phyloP scores from a whole-genome alignment of 2,113 vertebrate species.

The Numenius arquata region DNA sequence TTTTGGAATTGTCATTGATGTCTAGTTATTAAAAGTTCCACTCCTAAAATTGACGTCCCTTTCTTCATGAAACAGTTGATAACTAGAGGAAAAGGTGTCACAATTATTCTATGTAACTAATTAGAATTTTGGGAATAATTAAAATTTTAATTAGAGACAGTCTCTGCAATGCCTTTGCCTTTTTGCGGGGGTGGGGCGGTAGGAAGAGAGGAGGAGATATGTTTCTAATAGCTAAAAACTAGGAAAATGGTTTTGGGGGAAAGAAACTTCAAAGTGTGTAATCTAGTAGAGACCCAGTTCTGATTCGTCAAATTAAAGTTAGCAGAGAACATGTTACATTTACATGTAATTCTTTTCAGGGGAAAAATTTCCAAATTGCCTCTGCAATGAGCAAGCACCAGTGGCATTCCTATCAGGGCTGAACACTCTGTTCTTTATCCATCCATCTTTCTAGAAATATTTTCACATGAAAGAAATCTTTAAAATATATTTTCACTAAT shows the following conservation, averaged over 20 bases:
- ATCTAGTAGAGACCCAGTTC: not conserved
- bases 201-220: accelerated
- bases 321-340: not conserved
- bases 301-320: not conserved
- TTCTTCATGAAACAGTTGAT: not conserved
- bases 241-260: not conserved
- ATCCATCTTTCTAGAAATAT: not conserved
- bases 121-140: not conserved
- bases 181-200: not conserved
- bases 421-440: not conserved
- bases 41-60: not conserved
- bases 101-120: not conserved
- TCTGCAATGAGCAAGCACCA: not conserved
- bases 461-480: not conserved
- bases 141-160: not conserved
- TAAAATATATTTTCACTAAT: slow-evolving; percentile 37
- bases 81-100: not conserved
- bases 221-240: not conserved
- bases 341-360: not conserved
- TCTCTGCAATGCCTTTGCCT: not conserved
- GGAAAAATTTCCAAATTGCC: not conserved
- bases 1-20: not conserved
- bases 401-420: not conserved
- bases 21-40: not conserved
- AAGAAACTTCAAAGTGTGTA: not conserved